Conservation (phyloP, 2,888 invertebrate genomes). For the Ischnura elegans region DNA sequence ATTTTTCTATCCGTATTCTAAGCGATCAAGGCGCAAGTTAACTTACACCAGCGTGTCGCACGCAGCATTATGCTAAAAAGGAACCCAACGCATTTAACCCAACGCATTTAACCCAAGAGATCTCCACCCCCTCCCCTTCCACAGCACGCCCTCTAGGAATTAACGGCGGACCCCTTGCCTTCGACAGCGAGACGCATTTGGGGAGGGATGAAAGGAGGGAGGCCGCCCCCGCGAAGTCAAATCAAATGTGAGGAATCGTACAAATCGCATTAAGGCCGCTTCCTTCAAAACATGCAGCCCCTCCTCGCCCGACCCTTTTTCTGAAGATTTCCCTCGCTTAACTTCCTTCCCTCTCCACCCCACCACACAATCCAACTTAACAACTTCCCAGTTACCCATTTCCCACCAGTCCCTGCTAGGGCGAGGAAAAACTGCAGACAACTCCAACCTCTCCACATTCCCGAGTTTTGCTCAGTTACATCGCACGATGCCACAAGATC, state of each 20-base stretch:
- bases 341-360: constrained; percentile 21
- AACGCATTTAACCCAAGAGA: background rate
- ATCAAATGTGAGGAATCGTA: constrained; percentile 66
- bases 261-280: constrained; percentile 65
- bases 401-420: background rate
- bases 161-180: background rate
- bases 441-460: background rate
- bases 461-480: background rate
- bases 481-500: background rate
- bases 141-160: background rate
- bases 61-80: no score
- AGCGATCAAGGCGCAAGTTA: no score
- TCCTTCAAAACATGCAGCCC: constrained; percentile 63
- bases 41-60: no score
- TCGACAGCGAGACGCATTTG: background rate
- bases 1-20: no score
- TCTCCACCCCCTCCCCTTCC: background rate
- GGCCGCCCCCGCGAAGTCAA: constrained; percentile 38
- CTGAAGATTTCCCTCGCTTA: background rate
- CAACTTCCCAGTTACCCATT: background rate
- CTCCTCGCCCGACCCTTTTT: background rate
- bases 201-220: background rate
- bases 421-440: background rate
- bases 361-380: background rate
- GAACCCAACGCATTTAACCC: background rate